Conservation (phyloP, 2,888 invertebrate species). For the Abrostola triplasia region DNA sequence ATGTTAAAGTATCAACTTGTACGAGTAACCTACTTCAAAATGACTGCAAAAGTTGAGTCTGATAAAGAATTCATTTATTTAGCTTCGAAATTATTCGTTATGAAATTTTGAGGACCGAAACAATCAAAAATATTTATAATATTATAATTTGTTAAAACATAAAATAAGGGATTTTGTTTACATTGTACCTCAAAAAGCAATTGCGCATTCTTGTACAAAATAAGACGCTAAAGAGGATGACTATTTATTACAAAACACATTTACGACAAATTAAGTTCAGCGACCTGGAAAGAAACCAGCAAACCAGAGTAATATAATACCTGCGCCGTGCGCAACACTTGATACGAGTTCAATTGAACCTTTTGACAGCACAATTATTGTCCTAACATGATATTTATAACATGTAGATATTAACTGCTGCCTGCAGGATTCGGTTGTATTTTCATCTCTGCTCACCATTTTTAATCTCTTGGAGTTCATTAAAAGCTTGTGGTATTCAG, state of each 20-base stretch:
- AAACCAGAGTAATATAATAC: slow-evolving; percentile 19
- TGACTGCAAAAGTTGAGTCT: slow-evolving; percentile 32
- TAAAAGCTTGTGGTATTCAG: too few relatives aligned
- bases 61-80: slow-evolving; percentile 52
- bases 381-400: too few relatives aligned
- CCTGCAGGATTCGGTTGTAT: too few relatives aligned
- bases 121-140: not conserved
- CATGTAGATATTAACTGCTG: too few relatives aligned
- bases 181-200: not conserved
- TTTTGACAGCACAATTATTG: slow-evolving; percentile 6
- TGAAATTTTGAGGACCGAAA: not conserved
- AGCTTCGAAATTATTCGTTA: slow-evolving; percentile 18
- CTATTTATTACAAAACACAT: slow-evolving; percentile 1
- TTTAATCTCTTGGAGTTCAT: too few relatives aligned
- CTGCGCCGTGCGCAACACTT: slow-evolving; percentile 1
- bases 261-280: slow-evolving; percentile 9
- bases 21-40: slow-evolving; percentile 35
- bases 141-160: not conserved
- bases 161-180: not conserved
- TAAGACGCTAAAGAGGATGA: not conserved
- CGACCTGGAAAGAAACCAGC: slow-evolving; percentile 1
- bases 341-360: slow-evolving; percentile 14
- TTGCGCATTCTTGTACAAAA: not conserved
- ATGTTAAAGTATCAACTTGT: slow-evolving; percentile 40
- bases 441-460: too few relatives aligned